Base-by-base conservation (phyloP, 2,797 vertebrate genomes). In the Nannoperca australis region DNA sequence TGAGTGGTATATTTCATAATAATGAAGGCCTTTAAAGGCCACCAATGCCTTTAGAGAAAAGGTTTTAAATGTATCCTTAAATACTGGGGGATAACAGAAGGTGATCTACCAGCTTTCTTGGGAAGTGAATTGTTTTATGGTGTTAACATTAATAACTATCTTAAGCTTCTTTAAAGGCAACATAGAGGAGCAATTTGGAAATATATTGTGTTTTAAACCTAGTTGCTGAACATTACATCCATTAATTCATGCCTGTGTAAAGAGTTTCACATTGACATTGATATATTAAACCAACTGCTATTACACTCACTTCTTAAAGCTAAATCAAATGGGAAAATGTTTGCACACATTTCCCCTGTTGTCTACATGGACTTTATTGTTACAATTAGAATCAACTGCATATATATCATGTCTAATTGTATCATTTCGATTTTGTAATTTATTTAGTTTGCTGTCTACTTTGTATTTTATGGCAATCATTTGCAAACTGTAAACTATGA, bases 11-110 rank as follows among this genome's bases (percentile, higher is more conserved):
- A 54, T 34, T 54, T n/a, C 27, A 55, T 64, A 6, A 56, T 45
- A 53, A 27, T 27, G 24, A 62, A 45, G 5, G 4, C 4, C n/a
- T 44, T 22, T 15, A 13, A 14, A 67, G 22, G 36, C 36, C 22
- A 42, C 15, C 36, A 63, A 45, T 5, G 7, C 7, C n/a, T 45
- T 22, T 12, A 63, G 2, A 38, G 22, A 63, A 65, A 64, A 59
- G 11, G 51, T 66, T 66, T 44, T 22, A 13, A 75, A 78, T 36
- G 56, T 1, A 70, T 60, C 24, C 18, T n/a, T 75, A 65, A 74
- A 64, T 40, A 5, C 20, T 34, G 17, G 9, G 30, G 20, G 49
- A 42, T n/a, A 17, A 54, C 3, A 24, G 27, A 47, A 61, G 45
- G 22, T 51, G 24, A 50, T 73, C 22, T 49, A 32, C 8, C 14